Percentiles rank a stretch among this genome's conserved stretches.
Conservation (phyloP, 2,888 invertebrate species). For the Drosophila mulleri region DNA sequence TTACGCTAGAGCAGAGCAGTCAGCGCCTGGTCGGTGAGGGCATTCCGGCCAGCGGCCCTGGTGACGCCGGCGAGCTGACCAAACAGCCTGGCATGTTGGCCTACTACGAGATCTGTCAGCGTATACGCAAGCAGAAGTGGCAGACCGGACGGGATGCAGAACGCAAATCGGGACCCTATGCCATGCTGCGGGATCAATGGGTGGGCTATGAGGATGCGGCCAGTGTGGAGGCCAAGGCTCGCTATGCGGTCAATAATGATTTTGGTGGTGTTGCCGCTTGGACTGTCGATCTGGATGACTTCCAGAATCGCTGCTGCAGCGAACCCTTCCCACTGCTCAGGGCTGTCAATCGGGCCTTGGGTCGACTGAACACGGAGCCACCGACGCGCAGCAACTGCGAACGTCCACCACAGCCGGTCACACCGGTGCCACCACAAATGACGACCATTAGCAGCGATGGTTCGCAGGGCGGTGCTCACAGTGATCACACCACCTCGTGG, state of each 20-base stretch:
- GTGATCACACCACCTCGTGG: slow-evolving; percentile 81
- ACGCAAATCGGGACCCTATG: slow-evolving; percentile 89
- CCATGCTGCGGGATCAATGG: slow-evolving; percentile 93
- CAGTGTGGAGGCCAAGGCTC: slow-evolving; percentile 91
- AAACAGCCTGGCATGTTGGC: slow-evolving; percentile 95
- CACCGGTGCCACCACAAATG: slow-evolving; percentile 91
- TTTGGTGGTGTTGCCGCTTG: slow-evolving; percentile 94
- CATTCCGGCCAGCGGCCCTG: slow-evolving; percentile 89
- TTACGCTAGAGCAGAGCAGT: slow-evolving; percentile 86
- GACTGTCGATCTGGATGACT: slow-evolving; percentile 96
- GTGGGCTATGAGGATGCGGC: slow-evolving; percentile 94
- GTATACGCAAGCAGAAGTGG: slow-evolving; percentile 90
- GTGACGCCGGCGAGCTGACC: slow-evolving; percentile 92
- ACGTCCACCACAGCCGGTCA: slow-evolving; percentile 90
- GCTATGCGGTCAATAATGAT: slow-evolving; percentile 90
- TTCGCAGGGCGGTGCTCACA: slow-evolving; percentile 54
- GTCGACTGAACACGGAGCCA: slow-evolving; percentile 87
- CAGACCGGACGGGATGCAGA: slow-evolving; percentile 87
- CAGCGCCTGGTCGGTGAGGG: slow-evolving; percentile 86
- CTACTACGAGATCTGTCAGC: slow-evolving; percentile 93
- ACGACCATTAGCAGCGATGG: slow-evolving; percentile 89
- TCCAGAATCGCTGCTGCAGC: slow-evolving; percentile 92
- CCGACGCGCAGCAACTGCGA: slow-evolving; percentile 88
- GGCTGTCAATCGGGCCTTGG: slow-evolving; percentile 91
- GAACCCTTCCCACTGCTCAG: slow-evolving; percentile 92